Evolutionary conservation across 2,113 vertebrate genomes (phyloP).

Genomic region (Picathartes gymnocephalus): DNA sequence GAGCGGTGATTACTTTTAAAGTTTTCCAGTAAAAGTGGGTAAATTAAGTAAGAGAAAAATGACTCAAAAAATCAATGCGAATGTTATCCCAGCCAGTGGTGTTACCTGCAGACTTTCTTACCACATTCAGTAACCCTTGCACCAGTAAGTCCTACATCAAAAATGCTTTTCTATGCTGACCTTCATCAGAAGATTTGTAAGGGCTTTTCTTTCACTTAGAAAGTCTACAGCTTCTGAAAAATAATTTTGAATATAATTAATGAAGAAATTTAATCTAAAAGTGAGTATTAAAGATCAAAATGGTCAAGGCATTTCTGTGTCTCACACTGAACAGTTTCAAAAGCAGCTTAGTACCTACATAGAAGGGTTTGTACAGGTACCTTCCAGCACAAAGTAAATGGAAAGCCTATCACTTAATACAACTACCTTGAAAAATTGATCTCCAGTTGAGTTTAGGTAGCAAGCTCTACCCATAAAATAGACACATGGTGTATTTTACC

Average conservation of each 20-base stretch:
- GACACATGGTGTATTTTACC: not conserved
- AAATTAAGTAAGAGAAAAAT: slow-evolving; percentile 13
- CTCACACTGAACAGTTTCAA: not conserved
- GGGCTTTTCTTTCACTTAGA: not conserved
- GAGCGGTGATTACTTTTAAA: slow-evolving; percentile 18
- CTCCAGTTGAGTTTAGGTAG: not conserved
- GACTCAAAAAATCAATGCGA: not conserved
- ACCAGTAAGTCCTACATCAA: not conserved
- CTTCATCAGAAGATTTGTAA: not conserved
- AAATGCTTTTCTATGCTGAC: not conserved
- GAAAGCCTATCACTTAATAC: not conserved
- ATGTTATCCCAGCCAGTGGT: not conserved
- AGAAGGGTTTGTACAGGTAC: not conserved
- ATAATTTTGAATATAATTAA: not conserved
- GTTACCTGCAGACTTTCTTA: not conserved
- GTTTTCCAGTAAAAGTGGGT: not conserved
- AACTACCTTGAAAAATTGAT: not conserved
- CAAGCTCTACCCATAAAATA: not conserved
- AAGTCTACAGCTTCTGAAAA: not conserved
- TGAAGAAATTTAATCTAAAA: not conserved
- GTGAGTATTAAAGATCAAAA: not conserved
- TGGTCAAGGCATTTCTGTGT: not conserved
- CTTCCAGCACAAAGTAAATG: not conserved
- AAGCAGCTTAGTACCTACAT: not conserved
- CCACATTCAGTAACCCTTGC: not conserved